A percentile compares a stretch with the other conserved stretches of the same genome.
phyloP scores from a whole-genome alignment of 2,797 vertebrate genomes.

The Vireo griseus region DNA sequence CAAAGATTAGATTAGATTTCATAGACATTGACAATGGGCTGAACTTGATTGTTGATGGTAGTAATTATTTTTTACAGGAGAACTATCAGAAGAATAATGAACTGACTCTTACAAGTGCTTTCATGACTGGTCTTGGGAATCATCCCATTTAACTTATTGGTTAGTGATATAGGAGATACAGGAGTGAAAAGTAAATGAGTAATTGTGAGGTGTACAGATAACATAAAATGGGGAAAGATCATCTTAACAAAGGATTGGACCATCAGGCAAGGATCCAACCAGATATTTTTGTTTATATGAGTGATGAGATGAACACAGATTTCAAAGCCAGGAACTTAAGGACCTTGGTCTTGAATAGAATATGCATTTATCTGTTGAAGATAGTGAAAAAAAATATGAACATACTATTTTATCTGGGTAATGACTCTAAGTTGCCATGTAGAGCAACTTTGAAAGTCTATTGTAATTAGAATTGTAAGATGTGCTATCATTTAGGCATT shows the following conservation, averaged over 20 bases:
- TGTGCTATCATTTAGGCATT: neutral
- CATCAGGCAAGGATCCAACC: neutral
- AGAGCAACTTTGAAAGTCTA: neutral
- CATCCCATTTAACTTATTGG: neutral
- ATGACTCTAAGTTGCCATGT: neutral
- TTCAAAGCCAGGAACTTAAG: neutral
- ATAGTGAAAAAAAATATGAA: neutral
- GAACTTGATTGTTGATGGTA: neutral
- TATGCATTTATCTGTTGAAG: neutral
- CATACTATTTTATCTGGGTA: neutral
- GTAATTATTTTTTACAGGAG: neutral
- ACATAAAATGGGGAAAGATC: neutral
- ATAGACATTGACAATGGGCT: neutral
- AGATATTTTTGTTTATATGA: neutral
- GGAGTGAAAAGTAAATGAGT: neutral
- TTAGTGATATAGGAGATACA: neutral
- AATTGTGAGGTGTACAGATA: neutral
- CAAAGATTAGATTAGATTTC: neutral
- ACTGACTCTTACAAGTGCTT: neutral
- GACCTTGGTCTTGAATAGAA: neutral
- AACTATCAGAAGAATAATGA: neutral
- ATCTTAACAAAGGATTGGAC: neutral
- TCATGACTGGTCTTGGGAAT: neutral
- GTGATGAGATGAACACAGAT: neutral
- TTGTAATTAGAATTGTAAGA: neutral